Conservation (phyloP, 2,797 vertebrate genomes). For the Spheniscus humboldti region DNA sequence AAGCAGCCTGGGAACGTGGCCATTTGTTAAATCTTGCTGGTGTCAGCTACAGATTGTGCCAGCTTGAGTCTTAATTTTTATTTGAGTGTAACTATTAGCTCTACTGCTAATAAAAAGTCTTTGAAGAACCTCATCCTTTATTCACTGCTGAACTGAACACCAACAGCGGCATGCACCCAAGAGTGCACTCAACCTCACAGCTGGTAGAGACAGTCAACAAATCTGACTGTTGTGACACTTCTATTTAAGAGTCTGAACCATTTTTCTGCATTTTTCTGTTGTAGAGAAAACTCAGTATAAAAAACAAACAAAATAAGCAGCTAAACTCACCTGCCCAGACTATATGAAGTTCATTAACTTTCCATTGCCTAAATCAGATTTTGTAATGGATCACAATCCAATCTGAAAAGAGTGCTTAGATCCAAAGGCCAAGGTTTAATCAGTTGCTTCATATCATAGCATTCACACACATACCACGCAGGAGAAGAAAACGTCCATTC, state of each 20-base stretch:
- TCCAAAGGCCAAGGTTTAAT: background rate
- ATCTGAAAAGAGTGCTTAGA: background rate
- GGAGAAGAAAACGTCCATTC: background rate
- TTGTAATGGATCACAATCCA: background rate
- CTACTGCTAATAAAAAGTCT: background rate
- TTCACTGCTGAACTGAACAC: background rate
- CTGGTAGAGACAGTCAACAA: background rate
- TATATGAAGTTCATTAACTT: background rate
- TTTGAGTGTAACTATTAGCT: background rate
- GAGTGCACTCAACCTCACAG: background rate
- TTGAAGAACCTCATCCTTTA: background rate
- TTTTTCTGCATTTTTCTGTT: background rate
- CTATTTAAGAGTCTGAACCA: background rate
- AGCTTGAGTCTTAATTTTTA: background rate
- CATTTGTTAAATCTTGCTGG: background rate
- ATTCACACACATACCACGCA: accelerated
- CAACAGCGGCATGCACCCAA: background rate
- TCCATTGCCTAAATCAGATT: background rate
- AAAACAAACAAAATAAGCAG: background rate
- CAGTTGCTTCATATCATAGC: background rate
- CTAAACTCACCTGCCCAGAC: background rate
- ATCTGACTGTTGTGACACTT: background rate
- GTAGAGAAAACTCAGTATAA: background rate
- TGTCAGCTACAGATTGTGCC: background rate
- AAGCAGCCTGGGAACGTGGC: background rate